Evolutionary conservation across 1,140 invertebrate genomes (phyloP).

Genomic region (Sycophaga agraensis): DNA sequence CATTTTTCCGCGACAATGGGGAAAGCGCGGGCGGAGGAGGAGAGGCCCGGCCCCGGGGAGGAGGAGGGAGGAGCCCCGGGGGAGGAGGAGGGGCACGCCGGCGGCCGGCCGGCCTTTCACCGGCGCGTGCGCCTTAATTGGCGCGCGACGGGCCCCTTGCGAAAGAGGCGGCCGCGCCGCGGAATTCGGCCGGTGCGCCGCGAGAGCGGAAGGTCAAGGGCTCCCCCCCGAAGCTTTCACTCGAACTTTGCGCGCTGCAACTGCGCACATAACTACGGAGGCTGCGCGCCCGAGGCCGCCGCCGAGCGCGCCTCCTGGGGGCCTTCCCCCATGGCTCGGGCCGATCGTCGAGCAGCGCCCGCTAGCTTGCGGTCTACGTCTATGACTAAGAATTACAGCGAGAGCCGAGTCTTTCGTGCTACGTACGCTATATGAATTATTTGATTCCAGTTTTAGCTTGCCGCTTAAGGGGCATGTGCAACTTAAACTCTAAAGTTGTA

Average conservation of each 20-base stretch:
- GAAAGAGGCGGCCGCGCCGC: constrained; percentile 5
- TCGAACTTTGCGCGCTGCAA: not conserved
- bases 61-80: constrained; percentile 45
- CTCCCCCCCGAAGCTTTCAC: constrained; percentile 28
- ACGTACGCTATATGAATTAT: no score
- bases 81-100: not conserved
- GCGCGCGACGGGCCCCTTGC: not conserved
- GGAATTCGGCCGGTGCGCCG: constrained; percentile 52
- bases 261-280: not conserved
- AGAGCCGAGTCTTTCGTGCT: no score
- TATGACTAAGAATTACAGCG: no score
- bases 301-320: not conserved
- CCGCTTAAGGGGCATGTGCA: no score
- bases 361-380: no score
- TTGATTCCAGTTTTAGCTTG: no score
- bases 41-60: no score
- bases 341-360: no score
- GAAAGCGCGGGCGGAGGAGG: no score
- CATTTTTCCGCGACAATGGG: constrained; percentile 50
- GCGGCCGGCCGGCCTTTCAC: constrained; percentile 4
- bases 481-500: no score
- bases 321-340: no score
- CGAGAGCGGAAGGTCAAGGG: constrained; percentile 57
- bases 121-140: not conserved
- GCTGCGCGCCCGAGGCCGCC: not conserved